Base-by-base conservation (phyloP, 2,888 invertebrate species). In the Galerucella pusilla region DNA sequence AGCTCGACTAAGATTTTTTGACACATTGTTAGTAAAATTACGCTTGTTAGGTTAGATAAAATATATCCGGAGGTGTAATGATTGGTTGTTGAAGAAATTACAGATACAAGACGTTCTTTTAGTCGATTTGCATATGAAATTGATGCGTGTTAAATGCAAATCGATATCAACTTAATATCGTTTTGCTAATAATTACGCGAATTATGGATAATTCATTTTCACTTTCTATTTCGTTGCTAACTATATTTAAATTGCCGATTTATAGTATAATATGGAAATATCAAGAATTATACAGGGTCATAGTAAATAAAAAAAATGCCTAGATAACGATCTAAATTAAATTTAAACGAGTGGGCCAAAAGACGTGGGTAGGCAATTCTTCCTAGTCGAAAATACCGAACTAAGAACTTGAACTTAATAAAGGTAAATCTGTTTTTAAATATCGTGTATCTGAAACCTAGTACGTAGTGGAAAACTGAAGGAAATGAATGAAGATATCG, bases 401-500 rank as follows among this genome's bases (percentile, higher is more conserved):
- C 42, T 20, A 42, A 35, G 68, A 57, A 68, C 68, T 68, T 68
- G 68, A 68, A 59, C 68, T 68, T 42, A 42, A 16, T n/a, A 42
- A 54, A 59, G 57, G 68, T 59, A 68, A 57, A 52, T 52, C n/a
- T 52, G 52, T 52, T 52, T 52, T 45, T 35, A 68, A 68, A 65
- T 65, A 20, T 12, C 7, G 35, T 20, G 20, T 20, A 42, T 42
- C 35, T 42, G 35, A 42, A 42, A 42, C 7, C 7, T 42, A 35
- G 6, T 35, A 20, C 35, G 16, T 14, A n/a, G 11, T 52, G 67
- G 16, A 52, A 67, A 42, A 64, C 20, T 20, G 63, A 35, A 59
- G 57, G 45, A 61, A 74, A 64, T 57, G 28, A 59, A 64, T 54
- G 71, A 54, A 57, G 68, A 71, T 5, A 59, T 73, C 25, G 77